Conservation (phyloP, 2,888 invertebrate genomes). For the Polymixis flavicincta region DNA sequence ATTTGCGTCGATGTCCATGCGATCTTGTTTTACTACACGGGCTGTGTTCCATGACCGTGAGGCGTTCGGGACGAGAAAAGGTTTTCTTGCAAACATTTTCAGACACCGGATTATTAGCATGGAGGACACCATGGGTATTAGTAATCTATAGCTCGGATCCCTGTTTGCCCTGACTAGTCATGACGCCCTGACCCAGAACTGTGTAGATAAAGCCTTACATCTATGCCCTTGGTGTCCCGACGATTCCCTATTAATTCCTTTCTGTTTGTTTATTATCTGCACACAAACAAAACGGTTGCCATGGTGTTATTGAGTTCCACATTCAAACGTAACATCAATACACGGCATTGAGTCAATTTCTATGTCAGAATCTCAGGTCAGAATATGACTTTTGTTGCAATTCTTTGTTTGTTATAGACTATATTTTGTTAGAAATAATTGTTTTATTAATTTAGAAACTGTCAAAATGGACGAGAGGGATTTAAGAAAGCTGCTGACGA, state of each 20-base stretch:
- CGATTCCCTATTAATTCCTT: not conserved
- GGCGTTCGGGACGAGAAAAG: not conserved
- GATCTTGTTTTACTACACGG: no score
- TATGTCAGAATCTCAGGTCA: conserved; percentile 28
- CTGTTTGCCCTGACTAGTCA: no score
- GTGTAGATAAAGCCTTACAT: conserved; percentile 1
- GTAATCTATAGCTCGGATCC: no score
- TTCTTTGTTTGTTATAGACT: conserved; percentile 30
- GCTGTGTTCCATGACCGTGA: not conserved
- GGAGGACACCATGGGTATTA: no score
- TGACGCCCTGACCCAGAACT: not conserved
- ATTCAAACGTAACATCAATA: conserved; percentile 54
- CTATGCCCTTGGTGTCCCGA: not conserved
- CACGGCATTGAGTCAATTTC: conserved; percentile 7
- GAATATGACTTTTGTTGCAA: conserved; percentile 33
- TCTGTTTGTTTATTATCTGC: conserved; percentile 21
- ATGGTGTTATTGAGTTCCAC: conserved; percentile 47
- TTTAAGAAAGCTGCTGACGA: conserved; percentile 82
- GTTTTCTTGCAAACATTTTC: conserved; percentile 2
- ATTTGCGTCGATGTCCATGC: no score
- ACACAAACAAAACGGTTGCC: conserved; percentile 42
- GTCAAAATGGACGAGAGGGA: conserved; percentile 85
- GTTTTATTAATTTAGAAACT: conserved; percentile 51
- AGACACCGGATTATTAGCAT: not conserved
- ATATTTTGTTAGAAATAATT: conserved; percentile 45